Evolutionary conservation across 2,888 invertebrate genomes (phyloP), one percentile per base, ranked within the genome.

Genomic region (Petrophora chlorosata): DNA sequence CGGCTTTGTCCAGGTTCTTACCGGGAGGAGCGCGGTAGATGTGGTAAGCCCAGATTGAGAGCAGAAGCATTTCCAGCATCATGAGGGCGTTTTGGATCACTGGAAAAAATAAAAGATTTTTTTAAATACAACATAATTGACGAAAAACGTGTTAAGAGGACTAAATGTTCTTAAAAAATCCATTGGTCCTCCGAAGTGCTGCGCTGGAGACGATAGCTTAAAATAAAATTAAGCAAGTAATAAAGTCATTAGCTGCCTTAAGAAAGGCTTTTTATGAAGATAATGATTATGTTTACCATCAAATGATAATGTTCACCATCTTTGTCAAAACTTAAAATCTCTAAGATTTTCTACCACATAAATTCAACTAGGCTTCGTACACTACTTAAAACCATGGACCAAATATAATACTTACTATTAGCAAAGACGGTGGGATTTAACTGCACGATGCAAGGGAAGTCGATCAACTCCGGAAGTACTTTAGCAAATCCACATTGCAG

Each of bases 11-110:
- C 2, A 74, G 41, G 5, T 66, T 57, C 57, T 86, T 87, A 0
- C 71, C 77, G 0, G 82, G 76, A 0, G 82, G 74, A 28, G 77
- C 76, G 47, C 91, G 91, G 82, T 95, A 94, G 33, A 95, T 70
- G 47, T 85, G 81, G 73, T 93, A 90, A 0, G 94, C 94, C 66
- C 92, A 89, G 51, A 91, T 82, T 29, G 92, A 92, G 28, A 95
- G 85, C 38, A 94, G 66, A 42, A 94, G 83, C 94, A 95, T 94
- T 80, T 95, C 94, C 61, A 92, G 70, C 64, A 94, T 81, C 90
- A 94, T 93, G 59, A 93, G 68, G 25, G 91, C 85, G 76, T 94
- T 94, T 82, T 93, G 93, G 56, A 94, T 91, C 75, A 94, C 95
- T 95, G 91, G 5, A 71, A 71, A 32, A 15, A 16, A 29, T 19